Base-by-base conservation (phyloP, 2,113 vertebrate species). In the Tetrao urogallus region DNA sequence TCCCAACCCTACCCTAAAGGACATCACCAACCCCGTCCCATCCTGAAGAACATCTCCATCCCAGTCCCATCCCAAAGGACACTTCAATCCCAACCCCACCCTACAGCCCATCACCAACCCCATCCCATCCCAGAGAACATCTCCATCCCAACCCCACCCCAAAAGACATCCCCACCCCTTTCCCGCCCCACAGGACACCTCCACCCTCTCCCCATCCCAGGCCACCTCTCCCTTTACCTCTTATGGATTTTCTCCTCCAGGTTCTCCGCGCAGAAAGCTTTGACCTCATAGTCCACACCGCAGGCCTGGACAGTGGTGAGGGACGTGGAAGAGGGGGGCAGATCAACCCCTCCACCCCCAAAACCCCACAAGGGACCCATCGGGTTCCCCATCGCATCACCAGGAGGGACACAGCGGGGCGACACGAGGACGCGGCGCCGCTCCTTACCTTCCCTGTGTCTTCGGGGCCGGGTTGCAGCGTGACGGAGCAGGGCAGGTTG, bases 261-360 rank as follows among this genome's bases (percentile, higher is more conserved):
- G 32, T 98, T 99, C 94, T 99, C 99, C 0, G 98, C 99, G 40
- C 99, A 99, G 97, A 99, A 99, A 57, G 98, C 98, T 97, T 99
- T 99, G 24, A 99, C 99, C 91, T 99, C 99, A 1, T 99, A 99
- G 97, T 99, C 99, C n/a, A 99, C 99, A 1, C 99, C 99, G 4
- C 99, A 99, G 56, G 99, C 99, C 99, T 99, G 86, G 66, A 71
- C 92, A 91, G 36, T 38, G 64, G 74, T 8, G 52, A 52, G 80
- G 1, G 2, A 22, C 22, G 6, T 22, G 20, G 34, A 38, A 69
- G 34, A 71, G 67, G 18, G 18, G 64, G 69, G 71, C 24, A 45
- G 45, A 38, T 82, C 50, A 72, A 76, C n/a, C 21, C 22, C 66
- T 79, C 30, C 15, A 21, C 18, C 27, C 11, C 72, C 16, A 61